Base-by-base conservation (phyloP, 2,888 invertebrate species). In the Cataglyphis altisquamis region DNA sequence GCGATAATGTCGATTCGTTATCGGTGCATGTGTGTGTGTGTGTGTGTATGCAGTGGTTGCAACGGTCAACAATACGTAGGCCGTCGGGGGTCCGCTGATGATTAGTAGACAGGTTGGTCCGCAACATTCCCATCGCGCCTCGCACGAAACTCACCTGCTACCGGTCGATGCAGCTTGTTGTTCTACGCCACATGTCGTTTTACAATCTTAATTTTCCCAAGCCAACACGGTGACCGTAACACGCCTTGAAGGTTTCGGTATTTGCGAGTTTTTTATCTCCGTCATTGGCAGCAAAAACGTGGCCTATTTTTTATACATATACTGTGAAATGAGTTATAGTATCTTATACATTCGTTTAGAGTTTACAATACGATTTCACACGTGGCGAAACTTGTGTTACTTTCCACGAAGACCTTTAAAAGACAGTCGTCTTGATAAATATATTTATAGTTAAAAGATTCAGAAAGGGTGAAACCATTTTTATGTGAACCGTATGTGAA, bases 111-210 rank as follows among this genome's bases (percentile, higher is more conserved):
- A 86, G 84, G 92, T 92, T 91, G 89, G 72, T 86, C 60, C 90
- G 89, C 88, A 91, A 91, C 90, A 92, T 94, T 94, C 93, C 93
- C 93, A 94, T 92, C 91, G 91, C 84, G 81, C 85, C 87, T 86
- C 82, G 87, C 89, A 86, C 87, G 84, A 88, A 89, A 92, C 90
- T 94, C 94, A 94, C 94, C 94, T 94, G 94, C 94, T 93, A 92
- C 89, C 91, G 92, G 91, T 91, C 89, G 83, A 73, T 80, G 77
- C 86, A 86, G 85, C 82, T 82, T 89, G 90, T 32, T 39, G 39
- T 72, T 70, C 3, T 3, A 88, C 89, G 84, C 92, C 92, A 92
- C 91, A 92, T 92, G 92, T 75, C 73, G 83, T 64, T 63, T 72
- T 75, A 60, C 70, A 87, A 89, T 90, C 84, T 88, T 32, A 57